Evolutionary conservation across 2,888 invertebrate genomes (phyloP), one percentile per base, ranked within the genome.

Genomic region (Allophyes oxyacanthae): DNA sequence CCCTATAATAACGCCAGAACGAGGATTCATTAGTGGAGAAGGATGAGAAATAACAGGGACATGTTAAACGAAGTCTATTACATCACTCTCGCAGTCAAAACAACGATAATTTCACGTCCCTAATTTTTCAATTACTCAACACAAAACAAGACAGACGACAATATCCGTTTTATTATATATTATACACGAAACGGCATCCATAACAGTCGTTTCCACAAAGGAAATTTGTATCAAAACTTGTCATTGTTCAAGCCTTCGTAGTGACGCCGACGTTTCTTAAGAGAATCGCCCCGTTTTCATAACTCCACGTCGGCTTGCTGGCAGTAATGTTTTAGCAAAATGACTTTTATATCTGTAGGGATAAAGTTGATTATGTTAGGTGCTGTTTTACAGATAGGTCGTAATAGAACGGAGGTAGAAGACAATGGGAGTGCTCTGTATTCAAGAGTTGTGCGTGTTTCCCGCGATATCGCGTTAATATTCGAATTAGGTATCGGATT

Each of bases 401-500:
- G 53, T 81, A 71, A 68, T 69, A 44, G 45, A 50, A 52, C 26
- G 55, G 55, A 38, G 42, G 25, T 34, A 42, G 26, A 48, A 78
- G 77, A 87, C 88, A 87, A 89, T 89, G 43, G 74, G 42, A 70
- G 78, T 79, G 73, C 81, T 90, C 81, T 79, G 86, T 88, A 91
- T 91, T 89, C 91, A 64, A 69, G 59, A 49, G 66, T 43, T 74
- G 87, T 88, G 68, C 72, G 71, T 72, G 83, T 83, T 90, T 89
- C 87, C 89, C 86, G 90, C 85, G 86, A 86, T 83, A 79, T 80
- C 75, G 76, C 75, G 73, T 89, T 88, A 84, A 87, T 87, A 90
- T 89, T 88, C 87, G 83, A 79, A 79, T 78, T 80, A 78, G 70
- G 85, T 84, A 64, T 78, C 67, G 80, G 85, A 86, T 87, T 87